Base-by-base conservation (phyloP, 2,113 vertebrate genomes). In the Heterochromis multidens region DNA sequence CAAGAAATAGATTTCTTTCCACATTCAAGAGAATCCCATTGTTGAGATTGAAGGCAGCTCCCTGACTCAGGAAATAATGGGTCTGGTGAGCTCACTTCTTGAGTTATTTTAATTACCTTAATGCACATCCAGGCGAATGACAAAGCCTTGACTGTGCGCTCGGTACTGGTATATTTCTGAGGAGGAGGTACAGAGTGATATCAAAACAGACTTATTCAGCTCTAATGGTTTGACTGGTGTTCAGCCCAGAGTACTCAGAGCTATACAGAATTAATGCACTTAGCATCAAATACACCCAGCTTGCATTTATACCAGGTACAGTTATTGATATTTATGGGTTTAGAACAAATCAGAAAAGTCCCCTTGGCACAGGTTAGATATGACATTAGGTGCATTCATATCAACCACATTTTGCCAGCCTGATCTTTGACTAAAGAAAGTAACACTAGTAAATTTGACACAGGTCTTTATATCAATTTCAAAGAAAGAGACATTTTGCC, bases 91-190 rank as follows among this genome's bases (percentile, higher is more conserved):
- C 58, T 90, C 84, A 79, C 70, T 27, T 67, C 81, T 49, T 35
- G 70, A 56, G 56, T 46, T 72, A 84, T 86, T 84, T 89, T 92
- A 83, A 94, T 94, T 91, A 92, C 85, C 21, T 82, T 92, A 93
- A 93, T 94, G 93, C 77, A 85, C 56, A 78, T 86, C 77, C 80
- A 82, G 88, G 33, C 79, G 4, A 80, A 83, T 78, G 81, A 88
- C 84, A 40, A 63, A 81, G 60, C 79, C 79, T 90, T 25, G 83
- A 89, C 87, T 78, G 61, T 91, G 92, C 86, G 77, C 46, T 62
- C 35, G 67, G 58, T 86, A 16, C 62, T 31, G 81, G 61, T 80
- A 16, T 77, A 25, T 83, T 76, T 91, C 61, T 80, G 65, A 59
- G 72, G 7, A 81, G 62, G 37, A 60, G 17, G 31, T 57, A 59